Evolutionary conservation across 2,888 invertebrate species (phyloP).

Genomic region (Pandemis cinnamomeana): DNA sequence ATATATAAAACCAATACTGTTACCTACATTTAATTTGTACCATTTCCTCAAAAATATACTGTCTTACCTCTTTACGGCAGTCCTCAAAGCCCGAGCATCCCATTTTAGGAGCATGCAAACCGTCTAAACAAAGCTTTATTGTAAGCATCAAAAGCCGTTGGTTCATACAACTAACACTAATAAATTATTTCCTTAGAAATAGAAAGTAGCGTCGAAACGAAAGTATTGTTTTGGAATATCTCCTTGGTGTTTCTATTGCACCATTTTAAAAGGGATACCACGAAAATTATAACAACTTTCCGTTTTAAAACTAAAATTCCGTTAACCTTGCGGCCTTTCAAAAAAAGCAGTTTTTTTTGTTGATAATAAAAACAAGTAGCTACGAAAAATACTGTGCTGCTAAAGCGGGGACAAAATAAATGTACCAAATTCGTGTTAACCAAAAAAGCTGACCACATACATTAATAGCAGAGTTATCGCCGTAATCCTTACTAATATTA

Average conservation of each 20-base stretch:
- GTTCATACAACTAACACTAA: conserved; percentile 41
- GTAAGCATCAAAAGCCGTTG: conserved; percentile 15
- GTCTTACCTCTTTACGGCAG: background rate
- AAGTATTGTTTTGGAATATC: conserved; percentile 51
- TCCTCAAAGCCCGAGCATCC: background rate
- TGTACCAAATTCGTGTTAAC: no score
- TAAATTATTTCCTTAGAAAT: conserved; percentile 57
- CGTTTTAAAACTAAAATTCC: conserved; percentile 30
- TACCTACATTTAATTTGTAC: background rate
- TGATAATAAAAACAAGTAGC: background rate
- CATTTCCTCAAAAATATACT: background rate
- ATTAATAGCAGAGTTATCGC: no score
- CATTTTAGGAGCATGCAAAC: background rate
- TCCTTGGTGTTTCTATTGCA: conserved; percentile 25
- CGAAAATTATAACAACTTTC: conserved; percentile 41
- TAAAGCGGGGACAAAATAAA: background rate
- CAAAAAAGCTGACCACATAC: no score
- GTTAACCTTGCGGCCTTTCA: conserved; percentile 16
- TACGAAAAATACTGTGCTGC: background rate
- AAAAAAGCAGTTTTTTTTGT: background rate
- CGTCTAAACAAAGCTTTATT: conserved; percentile 11
- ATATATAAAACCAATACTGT: no score
- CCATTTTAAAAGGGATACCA: conserved; percentile 42
- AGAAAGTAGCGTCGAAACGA: conserved; percentile 59
- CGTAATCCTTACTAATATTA: no score